Conservation (phyloP, 1,140 invertebrate species). For the Monochamus saltuarius region DNA sequence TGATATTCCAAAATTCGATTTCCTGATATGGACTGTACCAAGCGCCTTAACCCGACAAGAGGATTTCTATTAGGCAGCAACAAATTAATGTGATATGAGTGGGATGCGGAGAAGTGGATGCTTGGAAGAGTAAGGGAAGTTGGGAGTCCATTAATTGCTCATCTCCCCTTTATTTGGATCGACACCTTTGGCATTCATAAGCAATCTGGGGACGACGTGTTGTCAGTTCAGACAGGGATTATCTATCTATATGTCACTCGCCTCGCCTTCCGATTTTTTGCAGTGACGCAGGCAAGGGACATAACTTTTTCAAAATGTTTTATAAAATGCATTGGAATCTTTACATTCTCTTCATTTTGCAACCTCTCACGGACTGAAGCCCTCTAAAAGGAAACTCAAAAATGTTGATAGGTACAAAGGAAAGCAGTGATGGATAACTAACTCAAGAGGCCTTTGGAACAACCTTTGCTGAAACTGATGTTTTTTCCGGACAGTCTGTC, state of each 20-base stretch:
- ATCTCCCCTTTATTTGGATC: conserved; percentile 28
- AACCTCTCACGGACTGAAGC: too few relatives aligned
- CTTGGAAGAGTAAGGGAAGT: conserved; percentile 12
- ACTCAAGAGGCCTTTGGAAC: too few relatives aligned
- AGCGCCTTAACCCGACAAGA: background rate
- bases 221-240: conserved; percentile 27
- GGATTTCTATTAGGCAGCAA: conserved; percentile 5
- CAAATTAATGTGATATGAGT: conserved; percentile 1
- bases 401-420: too few relatives aligned
- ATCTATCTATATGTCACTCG: conserved; percentile 9
- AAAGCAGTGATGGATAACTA: too few relatives aligned
- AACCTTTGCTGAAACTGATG: too few relatives aligned
- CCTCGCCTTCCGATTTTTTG: background rate
- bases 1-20: too few relatives aligned
- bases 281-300: background rate
- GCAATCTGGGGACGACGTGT: conserved; percentile 36
- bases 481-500: too few relatives aligned
- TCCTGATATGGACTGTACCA: too few relatives aligned
- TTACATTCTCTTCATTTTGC: too few relatives aligned
- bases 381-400: too few relatives aligned
- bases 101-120: background rate
- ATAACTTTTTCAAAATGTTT: background rate
- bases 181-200: conserved; percentile 40
- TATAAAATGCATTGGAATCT: too few relatives aligned
- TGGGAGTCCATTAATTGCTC: conserved; percentile 29